phyloP scores from a whole-genome alignment of 2,797 vertebrate genomes.

The Lacerta bilineata region DNA sequence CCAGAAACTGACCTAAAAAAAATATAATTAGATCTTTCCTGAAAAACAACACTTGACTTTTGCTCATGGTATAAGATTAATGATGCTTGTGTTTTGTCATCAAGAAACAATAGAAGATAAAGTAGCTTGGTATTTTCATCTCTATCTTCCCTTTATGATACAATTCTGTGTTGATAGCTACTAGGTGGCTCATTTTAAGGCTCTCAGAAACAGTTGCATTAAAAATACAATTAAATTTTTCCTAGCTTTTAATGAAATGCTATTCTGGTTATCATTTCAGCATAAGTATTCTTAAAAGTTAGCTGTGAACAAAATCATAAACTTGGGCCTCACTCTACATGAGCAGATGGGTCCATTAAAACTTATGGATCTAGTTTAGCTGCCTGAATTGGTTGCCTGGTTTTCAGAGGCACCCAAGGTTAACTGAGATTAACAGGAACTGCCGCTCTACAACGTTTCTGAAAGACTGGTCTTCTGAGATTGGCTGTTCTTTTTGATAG shows the following conservation, averaged over 20 bases:
- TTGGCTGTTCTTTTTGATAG: neutral
- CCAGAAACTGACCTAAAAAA: constrained; percentile 40
- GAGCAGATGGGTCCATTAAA: neutral
- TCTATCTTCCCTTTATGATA: neutral
- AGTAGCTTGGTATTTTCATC: constrained; percentile 9
- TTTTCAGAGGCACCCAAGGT: neutral
- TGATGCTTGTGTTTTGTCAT: neutral
- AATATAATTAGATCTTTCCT: constrained; percentile 44
- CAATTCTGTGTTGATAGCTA: neutral
- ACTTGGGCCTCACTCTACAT: neutral
- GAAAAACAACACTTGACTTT: neutral
- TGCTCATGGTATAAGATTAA: constrained; percentile 27
- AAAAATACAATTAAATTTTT: neutral
- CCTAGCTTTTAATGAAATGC: neutral
- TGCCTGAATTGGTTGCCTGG: constrained; percentile 25
- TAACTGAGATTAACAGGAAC: neutral
- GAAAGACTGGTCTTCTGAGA: neutral
- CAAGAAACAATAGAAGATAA: constrained; percentile 33
- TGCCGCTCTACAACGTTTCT: neutral
- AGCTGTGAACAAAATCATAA: accelerated
- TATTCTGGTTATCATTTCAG: accelerated
- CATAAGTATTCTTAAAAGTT: neutral
- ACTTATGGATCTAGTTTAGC: neutral
- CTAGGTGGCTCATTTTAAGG: constrained; percentile 14
- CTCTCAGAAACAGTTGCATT: accelerated